Evolutionary conservation across 1,140 invertebrate species (phyloP).

Genomic region (Cheumatopsyche charites): DNA sequence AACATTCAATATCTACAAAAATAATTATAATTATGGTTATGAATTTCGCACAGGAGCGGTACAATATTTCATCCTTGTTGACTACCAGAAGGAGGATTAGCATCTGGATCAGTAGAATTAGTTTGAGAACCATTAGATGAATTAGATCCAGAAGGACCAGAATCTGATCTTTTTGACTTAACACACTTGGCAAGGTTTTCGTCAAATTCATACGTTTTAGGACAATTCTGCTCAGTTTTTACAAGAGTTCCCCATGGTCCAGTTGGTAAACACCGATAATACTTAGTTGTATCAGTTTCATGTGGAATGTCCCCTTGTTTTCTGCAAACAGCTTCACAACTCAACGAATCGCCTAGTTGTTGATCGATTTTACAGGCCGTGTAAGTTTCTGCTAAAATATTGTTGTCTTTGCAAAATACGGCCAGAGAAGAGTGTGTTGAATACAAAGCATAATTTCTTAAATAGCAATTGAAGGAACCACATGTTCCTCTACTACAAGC

Average conservation of each 20-base stretch:
- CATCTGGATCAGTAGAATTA: no score
- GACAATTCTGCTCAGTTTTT: background rate
- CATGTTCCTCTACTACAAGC: background rate
- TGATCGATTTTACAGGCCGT: background rate
- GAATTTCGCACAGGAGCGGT: no score
- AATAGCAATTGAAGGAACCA: background rate
- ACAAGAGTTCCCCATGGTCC: slow-evolving; percentile 21
- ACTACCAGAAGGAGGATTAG: no score
- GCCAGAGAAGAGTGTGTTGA: background rate
- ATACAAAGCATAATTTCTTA: background rate
- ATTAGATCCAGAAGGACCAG: no score
- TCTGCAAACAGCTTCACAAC: background rate
- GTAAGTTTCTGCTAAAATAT: slow-evolving; percentile 6
- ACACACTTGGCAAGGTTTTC: no score
- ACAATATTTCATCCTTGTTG: no score
- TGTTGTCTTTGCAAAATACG: background rate
- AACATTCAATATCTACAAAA: no score
- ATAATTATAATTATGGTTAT: no score
- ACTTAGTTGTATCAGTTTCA: background rate
- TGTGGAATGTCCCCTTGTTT: slow-evolving; percentile 21
- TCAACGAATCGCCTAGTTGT: background rate
- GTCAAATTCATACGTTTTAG: background rate
- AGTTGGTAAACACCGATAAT: slow-evolving; percentile 11
- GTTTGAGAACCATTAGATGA: no score
- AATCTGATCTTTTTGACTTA: no score